These are phyloP conservation scores for Cariama cristata DNA, from an alignment of 2,113 vertebrate genomes.

Conservation along the genomic window DNA sequence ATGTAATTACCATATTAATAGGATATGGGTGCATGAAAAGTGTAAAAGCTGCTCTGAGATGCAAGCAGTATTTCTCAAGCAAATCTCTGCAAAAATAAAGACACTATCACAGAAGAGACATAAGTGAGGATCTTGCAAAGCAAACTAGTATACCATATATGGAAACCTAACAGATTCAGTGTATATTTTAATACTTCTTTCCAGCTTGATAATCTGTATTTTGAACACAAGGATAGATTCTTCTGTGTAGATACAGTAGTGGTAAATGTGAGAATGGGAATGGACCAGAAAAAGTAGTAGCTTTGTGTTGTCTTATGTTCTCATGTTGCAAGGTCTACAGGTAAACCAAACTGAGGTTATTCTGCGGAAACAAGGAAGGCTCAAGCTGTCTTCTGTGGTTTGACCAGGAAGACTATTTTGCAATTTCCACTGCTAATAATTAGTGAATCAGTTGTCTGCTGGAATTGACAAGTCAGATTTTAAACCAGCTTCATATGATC, in stretches of 20 bases:
- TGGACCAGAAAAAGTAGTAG: not conserved
- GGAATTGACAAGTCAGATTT: not conserved
- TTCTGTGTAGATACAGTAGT: not conserved
- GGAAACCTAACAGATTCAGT: not conserved
- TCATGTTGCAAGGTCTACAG: not conserved
- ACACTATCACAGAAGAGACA: not conserved
- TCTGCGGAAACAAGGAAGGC: not conserved
- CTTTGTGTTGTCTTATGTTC: not conserved
- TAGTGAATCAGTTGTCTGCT: fast-evolving
- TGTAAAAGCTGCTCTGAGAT: not conserved
- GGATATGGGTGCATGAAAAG: slow-evolving; percentile 54
- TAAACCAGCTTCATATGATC: not conserved
- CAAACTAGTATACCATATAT: not conserved
- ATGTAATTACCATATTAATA: slow-evolving; percentile 74
- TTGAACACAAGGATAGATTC: not conserved
- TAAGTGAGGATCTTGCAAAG: not conserved
- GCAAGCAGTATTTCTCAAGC: not conserved
- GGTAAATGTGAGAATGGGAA: not conserved
- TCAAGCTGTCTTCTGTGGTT: not conserved
- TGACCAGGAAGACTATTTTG: not conserved
- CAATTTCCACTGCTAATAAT: not conserved
- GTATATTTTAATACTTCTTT: not conserved
- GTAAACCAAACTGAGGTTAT: not conserved
- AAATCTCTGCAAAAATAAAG: not conserved
- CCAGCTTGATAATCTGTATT: not conserved